Base-by-base conservation (phyloP, 2,797 vertebrate species). In the Rhyacichthys aspro region DNA sequence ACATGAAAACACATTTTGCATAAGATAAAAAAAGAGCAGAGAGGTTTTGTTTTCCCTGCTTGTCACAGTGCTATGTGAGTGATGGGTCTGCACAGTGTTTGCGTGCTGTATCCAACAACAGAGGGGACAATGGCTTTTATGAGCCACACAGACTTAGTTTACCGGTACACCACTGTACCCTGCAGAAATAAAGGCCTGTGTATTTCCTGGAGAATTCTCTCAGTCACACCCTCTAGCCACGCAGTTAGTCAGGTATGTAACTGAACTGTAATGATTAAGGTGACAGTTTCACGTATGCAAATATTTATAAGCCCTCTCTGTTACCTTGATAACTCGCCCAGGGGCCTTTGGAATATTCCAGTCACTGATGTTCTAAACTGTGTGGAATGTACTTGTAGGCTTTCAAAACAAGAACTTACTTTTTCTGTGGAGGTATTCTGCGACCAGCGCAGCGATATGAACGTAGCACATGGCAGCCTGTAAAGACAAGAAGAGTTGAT, bases 391-490 rank as follows among this genome's bases (percentile, higher is more conserved):
- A 9, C 10, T 12, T 15, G 38, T n/a, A n/a, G n/a, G n/a, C n/a
- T n/a, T n/a, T n/a, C n/a, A 11, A 15, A 1, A 7, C 2, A 19
- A 16, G 9, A 14, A 10, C 96, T 95, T 95, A 99, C 98, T 98
- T 92, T 96, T 98, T 67, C 96, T 91, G 90, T 96, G 86, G 58
- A 99, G 92, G 85, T 98, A 98, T 79, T 99, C 97, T 1, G 96
- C 96, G 58, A 99, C 94, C 1, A 99, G 89, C 0, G 96, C 96
- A 43, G 96, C 95, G 23, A 98, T 92, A 0, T 99, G 98, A 61
- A 99, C 89, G 0, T 95, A 95, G 72, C 97, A 99, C 98, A 99
- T 99, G 23, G 96, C 97, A 52, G 95, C 96, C 98, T 99, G 89
- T 15, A 80, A 65, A 82, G 76, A 91, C 39, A 74, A 73, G 14